These are phyloP conservation scores for Diplosoma virens DNA, from an alignment of 23 tunicate species.

Conservation along the genomic window DNA sequence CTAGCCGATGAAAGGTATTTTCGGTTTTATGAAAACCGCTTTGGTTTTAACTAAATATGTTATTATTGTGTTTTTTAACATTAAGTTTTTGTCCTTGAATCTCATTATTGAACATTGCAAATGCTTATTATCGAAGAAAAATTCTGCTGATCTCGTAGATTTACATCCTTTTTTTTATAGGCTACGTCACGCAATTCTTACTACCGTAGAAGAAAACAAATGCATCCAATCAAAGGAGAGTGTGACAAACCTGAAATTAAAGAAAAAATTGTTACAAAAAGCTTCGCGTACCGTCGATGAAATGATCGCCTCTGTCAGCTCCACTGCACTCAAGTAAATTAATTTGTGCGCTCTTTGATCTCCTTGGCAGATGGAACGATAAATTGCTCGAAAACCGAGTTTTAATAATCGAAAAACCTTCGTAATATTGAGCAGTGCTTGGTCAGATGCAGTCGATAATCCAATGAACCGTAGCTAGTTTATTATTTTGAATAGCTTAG, in stretches of 20 bases:
- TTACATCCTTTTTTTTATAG: background rate
- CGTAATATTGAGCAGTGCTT: too few species aligned
- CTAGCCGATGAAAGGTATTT: slow-evolving; percentile 49
- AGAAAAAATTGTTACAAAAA: slow-evolving; percentile 23
- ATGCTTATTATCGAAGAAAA: background rate
- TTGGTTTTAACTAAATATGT: background rate
- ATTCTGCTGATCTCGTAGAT: background rate
- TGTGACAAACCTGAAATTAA: background rate
- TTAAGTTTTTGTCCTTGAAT: background rate
- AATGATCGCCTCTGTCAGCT: slow-evolving; percentile 83
- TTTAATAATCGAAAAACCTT: too few species aligned
- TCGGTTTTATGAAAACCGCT: background rate
- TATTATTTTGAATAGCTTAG: too few species aligned
- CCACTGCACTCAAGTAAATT: slow-evolving; percentile 45
- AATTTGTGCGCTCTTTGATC: background rate
- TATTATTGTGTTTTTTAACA: background rate
- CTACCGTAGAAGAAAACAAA: slow-evolving; percentile 7
- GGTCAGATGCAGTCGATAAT: too few species aligned
- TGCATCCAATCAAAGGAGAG: background rate
- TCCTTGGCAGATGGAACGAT: background rate
- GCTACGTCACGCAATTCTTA: slow-evolving; percentile 47
- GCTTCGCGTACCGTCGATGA: slow-evolving; percentile 38
- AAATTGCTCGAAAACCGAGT: too few species aligned
- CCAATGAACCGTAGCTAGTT: too few species aligned
- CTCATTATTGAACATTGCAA: background rate